Conservation (phyloP, 2,888 invertebrate species). For the Caenorhabditis zanzibari region DNA sequence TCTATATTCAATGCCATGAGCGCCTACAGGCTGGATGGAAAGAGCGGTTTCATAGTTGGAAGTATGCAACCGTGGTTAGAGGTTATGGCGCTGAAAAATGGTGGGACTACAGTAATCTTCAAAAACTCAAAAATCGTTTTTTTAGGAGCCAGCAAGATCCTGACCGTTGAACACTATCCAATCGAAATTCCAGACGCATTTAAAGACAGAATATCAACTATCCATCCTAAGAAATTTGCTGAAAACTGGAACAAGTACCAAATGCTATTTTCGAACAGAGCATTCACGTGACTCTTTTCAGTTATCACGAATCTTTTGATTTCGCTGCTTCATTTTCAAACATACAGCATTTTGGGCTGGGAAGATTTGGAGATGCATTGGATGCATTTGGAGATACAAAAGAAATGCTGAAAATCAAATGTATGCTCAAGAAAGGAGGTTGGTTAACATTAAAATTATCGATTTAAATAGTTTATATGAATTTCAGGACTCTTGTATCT, state of each 20-base stretch:
- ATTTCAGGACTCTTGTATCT: no score
- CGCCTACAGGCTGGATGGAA: slow-evolving; percentile 1
- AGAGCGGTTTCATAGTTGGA: slow-evolving; percentile 44
- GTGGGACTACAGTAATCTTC: no score
- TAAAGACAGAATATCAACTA: background rate
- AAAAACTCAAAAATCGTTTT: no score
- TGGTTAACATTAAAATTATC: no score
- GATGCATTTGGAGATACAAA: slow-evolving; percentile 64
- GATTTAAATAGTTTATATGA: no score
- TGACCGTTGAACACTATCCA: background rate
- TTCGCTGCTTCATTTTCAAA: slow-evolving; percentile 62
- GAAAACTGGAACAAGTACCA: background rate
- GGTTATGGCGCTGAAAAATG: slow-evolving; percentile 37
- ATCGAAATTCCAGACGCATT: background rate
- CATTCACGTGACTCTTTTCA: background rate
- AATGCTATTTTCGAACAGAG: background rate
- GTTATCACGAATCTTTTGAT: slow-evolving; percentile 35
- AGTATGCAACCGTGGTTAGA: slow-evolving; percentile 58
- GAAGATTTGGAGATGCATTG: slow-evolving; percentile 62
- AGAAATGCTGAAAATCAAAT: slow-evolving; percentile 57
- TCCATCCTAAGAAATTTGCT: background rate
- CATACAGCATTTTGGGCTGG: slow-evolving; percentile 61
- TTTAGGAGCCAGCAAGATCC: no score
- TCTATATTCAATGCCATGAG: slow-evolving; percentile 49
- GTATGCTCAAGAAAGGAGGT: slow-evolving; percentile 55